Evolutionary conservation across 2,888 invertebrate species (phyloP).

Genomic region (Drosophila sordidapex): DNA sequence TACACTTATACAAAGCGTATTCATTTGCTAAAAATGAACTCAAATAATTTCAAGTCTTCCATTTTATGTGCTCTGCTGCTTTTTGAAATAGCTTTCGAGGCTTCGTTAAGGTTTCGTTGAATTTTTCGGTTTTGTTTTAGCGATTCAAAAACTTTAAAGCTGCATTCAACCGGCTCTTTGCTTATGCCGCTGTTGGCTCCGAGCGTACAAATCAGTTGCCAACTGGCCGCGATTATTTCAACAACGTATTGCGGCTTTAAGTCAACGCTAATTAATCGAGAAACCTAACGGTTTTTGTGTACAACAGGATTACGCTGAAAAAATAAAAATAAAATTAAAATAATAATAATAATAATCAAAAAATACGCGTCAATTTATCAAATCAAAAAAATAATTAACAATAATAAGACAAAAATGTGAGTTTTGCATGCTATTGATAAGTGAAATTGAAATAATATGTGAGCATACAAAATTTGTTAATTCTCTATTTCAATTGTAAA

Average conservation of each 20-base stretch:
- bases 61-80: neutral
- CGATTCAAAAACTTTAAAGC: constrained; percentile 67
- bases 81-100: constrained; percentile 47
- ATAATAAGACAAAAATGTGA: constrained; percentile 41
- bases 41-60: neutral
- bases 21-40: constrained; percentile 7
- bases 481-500: neutral
- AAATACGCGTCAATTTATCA: constrained; percentile 2
- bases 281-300: constrained; percentile 9
- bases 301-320: constrained; percentile 29
- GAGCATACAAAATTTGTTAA: neutral
- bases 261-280: neutral
- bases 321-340: neutral
- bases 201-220: constrained; percentile 65
- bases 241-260: constrained; percentile 62
- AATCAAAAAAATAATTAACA: neutral
- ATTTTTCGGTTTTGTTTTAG: constrained; percentile 19
- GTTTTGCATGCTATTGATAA: constrained; percentile 20
- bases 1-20: neutral
- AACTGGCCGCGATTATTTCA: constrained; percentile 72
- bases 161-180: constrained; percentile 37
- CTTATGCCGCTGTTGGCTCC: constrained; percentile 30
- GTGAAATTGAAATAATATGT: constrained; percentile 9
- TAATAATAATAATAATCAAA: neutral
- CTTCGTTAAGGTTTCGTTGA: constrained; percentile 60